Evolutionary conservation across 2,797 vertebrate genomes (phyloP), one percentile per base, ranked within the genome.

Genomic region (Pterois miles): DNA sequence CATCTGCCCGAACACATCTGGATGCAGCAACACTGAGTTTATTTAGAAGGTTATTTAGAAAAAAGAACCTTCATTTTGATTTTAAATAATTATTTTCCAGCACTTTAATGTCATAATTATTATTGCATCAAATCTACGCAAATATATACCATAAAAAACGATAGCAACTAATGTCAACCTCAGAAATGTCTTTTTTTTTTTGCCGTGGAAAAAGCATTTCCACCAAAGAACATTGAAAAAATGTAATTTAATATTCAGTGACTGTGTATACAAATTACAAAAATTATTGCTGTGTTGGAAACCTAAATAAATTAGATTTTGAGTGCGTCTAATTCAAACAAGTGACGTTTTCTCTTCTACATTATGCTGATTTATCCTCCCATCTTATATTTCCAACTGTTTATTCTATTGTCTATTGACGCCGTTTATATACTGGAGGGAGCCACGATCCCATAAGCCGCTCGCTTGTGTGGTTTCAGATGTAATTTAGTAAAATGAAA

Each of bases 401-500:
- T 85, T 70, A 60, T 83, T 83, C 59, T 54, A 60, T 78, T 73
- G 78, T 83, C 69, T 48, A 48, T 48, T 48, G 36, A 27, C 74
- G 29, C 13, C 40, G 9, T 68, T 71, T 53, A 67, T 34, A 65
- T 52, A 56, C 53, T 40, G 23, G 1, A 64, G 31, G 36, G 71
- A 80, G 3, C 38, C 70, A 64, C 72, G 84, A 81, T 85, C 86
- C 75, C 62, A 76, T 88, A 86, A 87, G 69, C 83, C 80, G 25
- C 71, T 62, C n/a, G 71, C 48, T 11, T 76, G 52, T 77, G 65
- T 25, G 76, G 2, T 81, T 83, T 85, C 64, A 84, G 34, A 81
- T 87, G 85, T 89, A 80, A 91, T 92, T 92, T 88, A 85, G 87
- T 75, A 62, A 93, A 94, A 93, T 87, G 85, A 90, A 92, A 94